Evolutionary conservation across 2,113 vertebrate genomes (phyloP).

Genomic region (Thamnophis sirtalis): DNA sequence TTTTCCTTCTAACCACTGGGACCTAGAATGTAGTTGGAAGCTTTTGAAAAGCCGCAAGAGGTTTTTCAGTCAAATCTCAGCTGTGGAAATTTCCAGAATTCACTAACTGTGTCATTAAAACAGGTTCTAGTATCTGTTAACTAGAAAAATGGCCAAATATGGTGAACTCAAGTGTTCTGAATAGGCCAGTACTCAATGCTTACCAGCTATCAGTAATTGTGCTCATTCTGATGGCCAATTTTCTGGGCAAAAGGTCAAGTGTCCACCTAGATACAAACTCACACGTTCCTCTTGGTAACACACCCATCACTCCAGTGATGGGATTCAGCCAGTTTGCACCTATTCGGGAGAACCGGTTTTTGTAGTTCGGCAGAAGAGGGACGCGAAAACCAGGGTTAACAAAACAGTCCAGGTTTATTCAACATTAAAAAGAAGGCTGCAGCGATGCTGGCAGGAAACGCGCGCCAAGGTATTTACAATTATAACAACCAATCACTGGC

Average conservation of each 20-base stretch:
- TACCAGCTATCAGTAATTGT: fast-evolving
- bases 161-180: fast-evolving
- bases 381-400: no score
- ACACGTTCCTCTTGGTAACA: not conserved
- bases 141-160: fast-evolving
- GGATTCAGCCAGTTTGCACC: no score
- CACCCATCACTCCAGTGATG: fast-evolving
- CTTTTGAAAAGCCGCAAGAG: not conserved
- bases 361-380: no score
- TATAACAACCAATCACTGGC: no score
- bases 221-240: not conserved
- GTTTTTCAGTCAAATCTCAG: not conserved
- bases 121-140: not conserved
- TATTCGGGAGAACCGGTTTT: no score
- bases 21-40: not conserved
- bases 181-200: not conserved
- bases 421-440: no score
- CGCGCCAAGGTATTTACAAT: no score
- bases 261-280: not conserved
- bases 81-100: not conserved
- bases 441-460: no score
- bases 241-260: not conserved
- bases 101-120: not conserved
- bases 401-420: no score
- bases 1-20: not conserved